Percentiles rank a stretch among this genome's conserved stretches.
phyloP scores from a whole-genome alignment of 2,113 vertebrate genomes.

The Mormyrus iriodes region DNA sequence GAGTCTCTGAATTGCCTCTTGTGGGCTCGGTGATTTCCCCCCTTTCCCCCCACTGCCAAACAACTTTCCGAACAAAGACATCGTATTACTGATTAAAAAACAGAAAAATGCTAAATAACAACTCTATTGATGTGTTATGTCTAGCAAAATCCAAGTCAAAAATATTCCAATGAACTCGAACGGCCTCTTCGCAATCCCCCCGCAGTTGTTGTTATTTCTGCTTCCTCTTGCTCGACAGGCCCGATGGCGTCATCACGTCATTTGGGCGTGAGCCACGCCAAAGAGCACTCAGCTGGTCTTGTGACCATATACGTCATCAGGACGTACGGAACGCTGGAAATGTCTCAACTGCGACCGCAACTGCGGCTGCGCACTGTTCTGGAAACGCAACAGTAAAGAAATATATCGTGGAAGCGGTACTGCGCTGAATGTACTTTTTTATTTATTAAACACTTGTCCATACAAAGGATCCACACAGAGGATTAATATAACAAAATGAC shows the following conservation, averaged over 20 bases:
- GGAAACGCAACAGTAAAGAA: neutral
- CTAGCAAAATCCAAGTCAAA: neutral
- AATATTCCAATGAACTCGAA: neutral
- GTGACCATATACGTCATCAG: neutral
- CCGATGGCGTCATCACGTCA: constrained; percentile 59
- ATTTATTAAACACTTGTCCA: too few species aligned
- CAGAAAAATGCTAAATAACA: neutral
- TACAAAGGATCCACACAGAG: too few species aligned
- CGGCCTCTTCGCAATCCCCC: constrained; percentile 10
- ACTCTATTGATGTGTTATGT: neutral
- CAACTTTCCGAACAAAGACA: constrained; percentile 82
- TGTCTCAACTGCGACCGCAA: neutral
- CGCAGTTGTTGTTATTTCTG: constrained; percentile 46
- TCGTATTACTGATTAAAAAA: constrained; percentile 35
- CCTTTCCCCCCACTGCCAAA: constrained; percentile 81
- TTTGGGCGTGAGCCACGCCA: constrained; percentile 26
- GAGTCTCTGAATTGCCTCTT: constrained; percentile 92
- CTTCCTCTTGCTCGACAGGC: constrained; percentile 52
- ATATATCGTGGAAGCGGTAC: neutral
- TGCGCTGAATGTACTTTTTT: neutral
- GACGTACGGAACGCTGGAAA: neutral
- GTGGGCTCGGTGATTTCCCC: constrained; percentile 78
- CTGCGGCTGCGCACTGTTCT: neutral
- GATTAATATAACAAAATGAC: too few species aligned
- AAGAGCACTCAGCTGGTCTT: neutral